phyloP scores from a whole-genome alignment of 1,140 invertebrate species.

The Ostrea edulis region DNA sequence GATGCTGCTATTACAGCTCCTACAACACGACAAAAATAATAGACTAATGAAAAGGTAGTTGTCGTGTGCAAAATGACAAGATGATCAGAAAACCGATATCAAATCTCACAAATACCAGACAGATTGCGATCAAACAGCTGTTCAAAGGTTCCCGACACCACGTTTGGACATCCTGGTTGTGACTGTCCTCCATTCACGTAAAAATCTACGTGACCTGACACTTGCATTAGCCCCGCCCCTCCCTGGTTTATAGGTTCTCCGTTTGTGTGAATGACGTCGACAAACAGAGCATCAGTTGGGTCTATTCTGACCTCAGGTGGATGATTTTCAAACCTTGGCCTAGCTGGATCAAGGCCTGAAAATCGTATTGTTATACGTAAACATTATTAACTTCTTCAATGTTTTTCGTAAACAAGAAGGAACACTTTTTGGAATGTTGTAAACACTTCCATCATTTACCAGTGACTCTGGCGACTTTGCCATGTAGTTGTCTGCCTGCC shows the following conservation, averaged over 20 bases:
- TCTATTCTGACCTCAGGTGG: slow-evolving; percentile 90
- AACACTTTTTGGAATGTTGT: no score
- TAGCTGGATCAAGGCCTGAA: slow-evolving; percentile 78
- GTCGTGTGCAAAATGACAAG: no score
- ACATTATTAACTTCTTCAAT: background rate
- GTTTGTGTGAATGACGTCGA: slow-evolving; percentile 92
- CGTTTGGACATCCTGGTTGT: slow-evolving; percentile 73
- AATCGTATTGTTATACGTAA: background rate
- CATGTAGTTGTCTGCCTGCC: slow-evolving; percentile 60
- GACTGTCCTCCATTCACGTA: slow-evolving; percentile 81
- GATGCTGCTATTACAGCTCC: slow-evolving; percentile 63
- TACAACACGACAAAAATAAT: slow-evolving; percentile 39
- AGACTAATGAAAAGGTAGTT: background rate
- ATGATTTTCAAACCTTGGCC: slow-evolving; percentile 93
- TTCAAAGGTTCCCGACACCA: slow-evolving; percentile 46
- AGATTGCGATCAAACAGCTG: slow-evolving; percentile 49
- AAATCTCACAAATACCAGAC: slow-evolving; percentile 31
- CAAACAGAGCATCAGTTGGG: slow-evolving; percentile 87
- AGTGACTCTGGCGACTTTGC: slow-evolving; percentile 86
- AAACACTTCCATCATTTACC: slow-evolving; percentile 66
- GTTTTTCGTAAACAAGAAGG: no score
- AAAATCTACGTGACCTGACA: slow-evolving; percentile 88
- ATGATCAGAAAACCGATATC: no score
- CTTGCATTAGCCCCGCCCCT: slow-evolving; percentile 83
- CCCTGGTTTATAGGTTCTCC: slow-evolving; percentile 82